phyloP scores from a whole-genome alignment of 2,113 vertebrate genomes.

The Vulpes ferrilata region DNA sequence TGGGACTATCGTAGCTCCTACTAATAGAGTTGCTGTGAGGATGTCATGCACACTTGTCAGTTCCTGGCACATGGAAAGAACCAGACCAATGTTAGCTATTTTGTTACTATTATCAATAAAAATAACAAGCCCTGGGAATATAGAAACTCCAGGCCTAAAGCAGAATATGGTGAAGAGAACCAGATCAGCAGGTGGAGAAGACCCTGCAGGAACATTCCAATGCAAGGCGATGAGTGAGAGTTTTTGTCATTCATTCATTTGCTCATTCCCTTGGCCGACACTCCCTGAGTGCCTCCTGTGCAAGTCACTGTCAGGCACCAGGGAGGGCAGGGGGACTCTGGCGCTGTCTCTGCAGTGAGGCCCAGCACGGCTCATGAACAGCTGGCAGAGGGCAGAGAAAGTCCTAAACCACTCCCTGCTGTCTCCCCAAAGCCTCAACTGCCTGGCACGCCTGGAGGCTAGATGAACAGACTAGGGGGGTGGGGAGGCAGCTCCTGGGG shows the following conservation, averaged over 20 bases:
- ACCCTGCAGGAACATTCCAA: neutral
- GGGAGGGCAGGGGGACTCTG: neutral
- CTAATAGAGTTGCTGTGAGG: neutral
- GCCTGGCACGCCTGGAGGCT: neutral
- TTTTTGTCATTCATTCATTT: neutral
- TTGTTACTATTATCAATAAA: neutral
- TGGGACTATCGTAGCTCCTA: neutral
- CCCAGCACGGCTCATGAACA: no score
- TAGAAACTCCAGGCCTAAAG: neutral
- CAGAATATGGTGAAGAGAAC: neutral
- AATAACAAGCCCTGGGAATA: neutral
- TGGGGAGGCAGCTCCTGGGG: neutral
- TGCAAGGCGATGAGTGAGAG: neutral
- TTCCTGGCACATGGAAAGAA: neutral
- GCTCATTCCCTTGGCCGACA: neutral
- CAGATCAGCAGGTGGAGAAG: neutral
- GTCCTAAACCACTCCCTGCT: neutral
- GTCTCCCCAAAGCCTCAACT: neutral
- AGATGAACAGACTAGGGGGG: neutral
- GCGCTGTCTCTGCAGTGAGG: neutral
- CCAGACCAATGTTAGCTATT: neutral
- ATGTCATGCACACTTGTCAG: neutral
- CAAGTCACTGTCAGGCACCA: fast-evolving
- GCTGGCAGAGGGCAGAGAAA: neutral
- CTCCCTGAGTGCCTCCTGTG: neutral